A percentile compares a stretch with the other conserved stretches of the same genome.
phyloP scores from a whole-genome alignment of 2,797 vertebrate species.

The Uromys caudimaculatus region DNA sequence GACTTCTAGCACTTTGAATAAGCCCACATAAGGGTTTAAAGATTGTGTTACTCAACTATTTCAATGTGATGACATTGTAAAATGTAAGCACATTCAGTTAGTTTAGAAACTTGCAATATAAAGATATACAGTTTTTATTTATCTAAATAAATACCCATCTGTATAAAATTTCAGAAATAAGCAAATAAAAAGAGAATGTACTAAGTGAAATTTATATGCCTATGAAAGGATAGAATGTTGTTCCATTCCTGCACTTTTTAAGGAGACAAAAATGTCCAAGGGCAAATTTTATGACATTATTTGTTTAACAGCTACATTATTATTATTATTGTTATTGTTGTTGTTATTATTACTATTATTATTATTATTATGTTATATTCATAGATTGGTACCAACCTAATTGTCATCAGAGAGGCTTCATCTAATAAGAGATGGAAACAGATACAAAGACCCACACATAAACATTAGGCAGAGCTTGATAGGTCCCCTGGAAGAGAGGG shows the following conservation, averaged over 20 bases:
- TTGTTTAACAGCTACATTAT: not conserved
- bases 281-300: not conserved
- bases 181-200: not conserved
- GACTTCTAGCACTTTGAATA: not conserved
- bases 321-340: no score
- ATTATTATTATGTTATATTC: not conserved
- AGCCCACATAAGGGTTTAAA: not conserved
- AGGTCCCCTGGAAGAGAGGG: not conserved
- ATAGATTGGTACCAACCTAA: not conserved
- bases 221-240: not conserved
- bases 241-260: not conserved
- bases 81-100: not conserved
- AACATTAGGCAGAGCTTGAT: not conserved
- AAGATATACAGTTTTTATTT: not conserved
- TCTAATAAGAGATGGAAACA: not conserved
- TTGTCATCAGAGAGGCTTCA: not conserved
- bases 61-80: not conserved
- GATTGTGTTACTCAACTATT: not conserved
- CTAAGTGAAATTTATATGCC: not conserved
- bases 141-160: not conserved
- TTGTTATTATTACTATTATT: no score
- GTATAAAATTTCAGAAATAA: not conserved
- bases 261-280: not conserved
- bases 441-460: not conserved
- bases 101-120: not conserved